phyloP scores from a whole-genome alignment of 2,113 vertebrate genomes.

The Callipepla squamata region DNA sequence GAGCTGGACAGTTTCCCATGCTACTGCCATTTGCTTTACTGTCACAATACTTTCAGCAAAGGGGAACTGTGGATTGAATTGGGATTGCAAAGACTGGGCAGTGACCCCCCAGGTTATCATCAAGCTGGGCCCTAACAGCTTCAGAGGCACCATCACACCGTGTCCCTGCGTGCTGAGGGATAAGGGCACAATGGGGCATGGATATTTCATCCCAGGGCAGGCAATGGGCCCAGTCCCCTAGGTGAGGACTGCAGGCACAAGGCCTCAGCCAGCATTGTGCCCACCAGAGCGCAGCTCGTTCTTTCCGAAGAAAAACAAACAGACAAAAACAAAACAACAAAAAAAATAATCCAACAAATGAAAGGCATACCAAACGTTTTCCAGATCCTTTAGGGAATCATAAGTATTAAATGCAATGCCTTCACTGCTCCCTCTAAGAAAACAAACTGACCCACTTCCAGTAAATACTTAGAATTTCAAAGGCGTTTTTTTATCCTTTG shows the following conservation, averaged over 20 bases:
- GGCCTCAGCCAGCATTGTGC: not conserved
- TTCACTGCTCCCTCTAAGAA: not conserved
- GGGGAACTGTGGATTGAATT: not conserved
- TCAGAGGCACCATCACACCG: not conserved
- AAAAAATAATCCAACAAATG: not conserved
- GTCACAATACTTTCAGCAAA: not conserved
- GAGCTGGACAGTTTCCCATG: not conserved
- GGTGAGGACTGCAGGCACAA: not conserved
- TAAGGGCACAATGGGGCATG: not conserved
- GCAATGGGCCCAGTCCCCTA: no score
- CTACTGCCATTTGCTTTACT: conserved; percentile 38
- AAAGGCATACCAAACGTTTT: conserved; percentile 3
- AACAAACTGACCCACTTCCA: not conserved
- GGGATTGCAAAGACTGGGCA: not conserved
- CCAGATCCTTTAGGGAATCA: conserved; percentile 16
- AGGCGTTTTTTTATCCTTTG: not conserved
- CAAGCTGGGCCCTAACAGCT: not conserved
- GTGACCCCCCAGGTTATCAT: conserved; percentile 39
- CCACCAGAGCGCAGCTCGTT: not conserved
- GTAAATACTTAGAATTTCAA: conserved; percentile 2
- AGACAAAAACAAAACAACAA: not conserved
- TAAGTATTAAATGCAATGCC: not conserved
- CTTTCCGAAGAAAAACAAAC: not conserved
- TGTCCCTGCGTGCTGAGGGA: not conserved
- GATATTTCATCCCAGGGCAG: not conserved